A percentile compares a stretch with the other conserved stretches of the same genome.
Conservation (phyloP, 2,888 invertebrate species). For the Melipona beecheii region DNA sequence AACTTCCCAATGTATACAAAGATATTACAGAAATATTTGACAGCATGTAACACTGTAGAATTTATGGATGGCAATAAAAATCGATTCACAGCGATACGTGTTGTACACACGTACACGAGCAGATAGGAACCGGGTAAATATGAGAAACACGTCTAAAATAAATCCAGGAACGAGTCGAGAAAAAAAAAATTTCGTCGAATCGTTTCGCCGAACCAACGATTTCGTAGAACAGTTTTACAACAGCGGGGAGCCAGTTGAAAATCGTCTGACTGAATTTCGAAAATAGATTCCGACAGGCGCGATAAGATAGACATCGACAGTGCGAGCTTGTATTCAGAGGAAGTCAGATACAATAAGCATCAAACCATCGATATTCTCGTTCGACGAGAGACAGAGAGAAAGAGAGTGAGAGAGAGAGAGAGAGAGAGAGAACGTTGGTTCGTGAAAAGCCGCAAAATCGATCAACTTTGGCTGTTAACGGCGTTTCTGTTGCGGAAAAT, state of each 20-base stretch:
- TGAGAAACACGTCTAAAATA: background rate
- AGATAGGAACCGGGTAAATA: background rate
- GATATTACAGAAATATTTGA: background rate
- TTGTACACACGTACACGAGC: background rate
- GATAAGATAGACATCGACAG: slow-evolving; percentile 39
- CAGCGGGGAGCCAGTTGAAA: background rate
- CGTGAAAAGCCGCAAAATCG: slow-evolving; percentile 36
- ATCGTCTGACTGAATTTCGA: slow-evolving; percentile 22
- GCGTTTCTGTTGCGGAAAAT: slow-evolving; percentile 36
- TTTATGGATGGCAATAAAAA: background rate
- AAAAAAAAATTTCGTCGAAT: slow-evolving; percentile 12
- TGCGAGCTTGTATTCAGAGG: slow-evolving; percentile 13
- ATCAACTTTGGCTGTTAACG: slow-evolving; percentile 42
- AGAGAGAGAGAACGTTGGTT: slow-evolving; percentile 9
- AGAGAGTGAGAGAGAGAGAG: no score
- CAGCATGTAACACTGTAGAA: background rate
- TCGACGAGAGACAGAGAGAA: background rate
- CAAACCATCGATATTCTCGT: slow-evolving; percentile 32
- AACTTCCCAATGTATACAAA: background rate
- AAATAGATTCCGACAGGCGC: slow-evolving; percentile 43
- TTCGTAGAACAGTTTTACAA: slow-evolving; percentile 24
- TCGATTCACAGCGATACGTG: background rate
- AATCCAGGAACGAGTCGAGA: background rate
- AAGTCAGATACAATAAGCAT: slow-evolving; percentile 49
- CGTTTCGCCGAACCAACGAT: slow-evolving; percentile 3